Evolutionary conservation across 2,888 invertebrate species (phyloP).

Genomic region (Nemurella pictetii): DNA sequence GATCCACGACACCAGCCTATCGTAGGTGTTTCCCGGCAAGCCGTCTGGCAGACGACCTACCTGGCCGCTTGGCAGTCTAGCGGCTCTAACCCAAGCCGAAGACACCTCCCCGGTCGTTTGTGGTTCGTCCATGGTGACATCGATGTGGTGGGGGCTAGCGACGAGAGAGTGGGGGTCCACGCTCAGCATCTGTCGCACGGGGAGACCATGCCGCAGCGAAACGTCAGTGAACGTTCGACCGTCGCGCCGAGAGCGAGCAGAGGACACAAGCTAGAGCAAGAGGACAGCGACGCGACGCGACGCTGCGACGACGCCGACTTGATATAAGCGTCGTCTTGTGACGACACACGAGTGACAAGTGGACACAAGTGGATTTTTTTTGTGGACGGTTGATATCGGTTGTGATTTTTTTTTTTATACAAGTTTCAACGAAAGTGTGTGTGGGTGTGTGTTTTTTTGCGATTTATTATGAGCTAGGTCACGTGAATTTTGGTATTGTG

Average conservation of each 20-base stretch:
- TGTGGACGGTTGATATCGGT: not conserved
- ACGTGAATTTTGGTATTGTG: not conserved
- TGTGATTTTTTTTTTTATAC: not conserved
- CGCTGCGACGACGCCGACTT: not conserved
- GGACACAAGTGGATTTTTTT: not conserved
- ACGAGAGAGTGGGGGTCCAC: conserved; percentile 13
- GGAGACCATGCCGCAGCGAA: not conserved
- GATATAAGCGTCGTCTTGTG: not conserved
- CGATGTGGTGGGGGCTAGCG: conserved; percentile 14
- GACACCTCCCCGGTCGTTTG: conserved; percentile 12
- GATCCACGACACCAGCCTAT: no score
- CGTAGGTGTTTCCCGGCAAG: not conserved
- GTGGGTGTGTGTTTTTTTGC: not conserved
- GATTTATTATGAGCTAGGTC: not conserved
- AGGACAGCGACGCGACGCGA: not conserved
- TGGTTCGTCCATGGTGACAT: conserved; percentile 30
- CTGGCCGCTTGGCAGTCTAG: not conserved
- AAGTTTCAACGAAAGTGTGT: not conserved
- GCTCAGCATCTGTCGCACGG: conserved; percentile 14
- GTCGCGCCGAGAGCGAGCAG: not conserved
- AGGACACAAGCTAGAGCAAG: not conserved
- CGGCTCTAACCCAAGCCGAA: not conserved
- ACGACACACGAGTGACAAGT: not conserved
- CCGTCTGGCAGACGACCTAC: not conserved
- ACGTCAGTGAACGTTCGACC: conserved; percentile 24